Percentiles rank a stretch among this genome's conserved stretches.
Evolutionary conservation across 2,113 vertebrate genomes (phyloP).

Genomic region (Pycnonotus jocosus): DNA sequence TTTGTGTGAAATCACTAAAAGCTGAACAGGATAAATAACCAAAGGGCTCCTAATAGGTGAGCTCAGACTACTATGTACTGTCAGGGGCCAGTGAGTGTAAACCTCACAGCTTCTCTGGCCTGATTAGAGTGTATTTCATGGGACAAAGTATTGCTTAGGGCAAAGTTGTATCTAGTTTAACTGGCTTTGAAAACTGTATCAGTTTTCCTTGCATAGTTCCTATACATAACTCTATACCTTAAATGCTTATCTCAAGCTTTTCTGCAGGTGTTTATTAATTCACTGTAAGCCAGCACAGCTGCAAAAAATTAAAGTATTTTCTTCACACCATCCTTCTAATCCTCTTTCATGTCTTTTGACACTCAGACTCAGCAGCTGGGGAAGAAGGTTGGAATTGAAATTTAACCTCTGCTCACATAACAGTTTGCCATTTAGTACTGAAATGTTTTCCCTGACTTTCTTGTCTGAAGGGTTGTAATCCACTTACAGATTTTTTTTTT

Average conservation of each 20-base stretch:
- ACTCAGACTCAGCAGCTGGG: constrained; percentile 12
- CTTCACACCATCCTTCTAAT: constrained; percentile 22
- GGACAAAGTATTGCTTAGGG: background rate
- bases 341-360: constrained; percentile 35
- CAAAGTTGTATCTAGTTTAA: background rate
- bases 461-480: constrained; percentile 40
- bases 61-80: background rate
- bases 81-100: background rate
- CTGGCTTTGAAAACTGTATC: background rate
- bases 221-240: background rate
- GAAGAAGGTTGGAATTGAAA: constrained; percentile 31
- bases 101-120: background rate
- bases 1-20: background rate
- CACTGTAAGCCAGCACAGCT: constrained; percentile 32
- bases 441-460: constrained; percentile 15
- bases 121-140: background rate
- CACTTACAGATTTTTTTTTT: background rate
- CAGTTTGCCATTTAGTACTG: background rate
- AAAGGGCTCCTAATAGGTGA: background rate
- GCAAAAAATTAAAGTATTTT: constrained; percentile 39
- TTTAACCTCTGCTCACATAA: constrained; percentile 18
- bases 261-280: constrained; percentile 38
- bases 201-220: background rate
- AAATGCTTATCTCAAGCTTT: background rate
- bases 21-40: background rate